Base-by-base conservation (phyloP, 2,888 invertebrate genomes). In the Chrysodeixis includens region DNA sequence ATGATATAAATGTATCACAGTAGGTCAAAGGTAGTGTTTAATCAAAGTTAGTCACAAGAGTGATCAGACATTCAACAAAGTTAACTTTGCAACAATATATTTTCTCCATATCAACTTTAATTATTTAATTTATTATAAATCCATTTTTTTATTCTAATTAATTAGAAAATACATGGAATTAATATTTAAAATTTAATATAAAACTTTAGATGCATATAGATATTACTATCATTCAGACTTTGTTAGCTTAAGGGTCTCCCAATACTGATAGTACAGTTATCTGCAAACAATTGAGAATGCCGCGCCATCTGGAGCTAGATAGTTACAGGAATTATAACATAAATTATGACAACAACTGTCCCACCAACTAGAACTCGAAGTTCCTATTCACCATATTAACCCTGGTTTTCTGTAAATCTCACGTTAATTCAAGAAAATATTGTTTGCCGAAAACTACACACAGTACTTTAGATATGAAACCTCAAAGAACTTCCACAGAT, bases 401-500 rank as follows among this genome's bases (percentile, higher is more conserved):
- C n/a, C n/a, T n/a, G n/a, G n/a, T n/a, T n/a, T n/a, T n/a, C n/a
- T n/a, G n/a, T n/a, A n/a, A n/a, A n/a, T n/a, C n/a, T n/a, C n/a
- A n/a, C n/a, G n/a, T n/a, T n/a, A n/a, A n/a, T 35, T 35, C 35
- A 14, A n/a, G 7, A n/a, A 4, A 14, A 40, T n/a, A 6, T 40
- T 5, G 7, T 40, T 14, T 35, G 35, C 40, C n/a, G 40, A 40
- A 14, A 40, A 40, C 40, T 20, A 20, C 30, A 14, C 55, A 14
- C 10, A 30, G 46, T 22, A 30, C 35, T 40, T 61, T 76, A 57
- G 51, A 71, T 49, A 55, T 75, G 66, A 56, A 70, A 57, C 49
- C n/a, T 40, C 40, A 52, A 26, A 63, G 66, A 62, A 30, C 51
- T 66, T 74, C 49, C 57, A 72, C 72, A 76, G 64, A 62, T 61